A percentile compares a stretch with the other conserved stretches of the same genome.
phyloP scores from a whole-genome alignment of 2,797 vertebrate genomes.

The Poecile montanus region DNA sequence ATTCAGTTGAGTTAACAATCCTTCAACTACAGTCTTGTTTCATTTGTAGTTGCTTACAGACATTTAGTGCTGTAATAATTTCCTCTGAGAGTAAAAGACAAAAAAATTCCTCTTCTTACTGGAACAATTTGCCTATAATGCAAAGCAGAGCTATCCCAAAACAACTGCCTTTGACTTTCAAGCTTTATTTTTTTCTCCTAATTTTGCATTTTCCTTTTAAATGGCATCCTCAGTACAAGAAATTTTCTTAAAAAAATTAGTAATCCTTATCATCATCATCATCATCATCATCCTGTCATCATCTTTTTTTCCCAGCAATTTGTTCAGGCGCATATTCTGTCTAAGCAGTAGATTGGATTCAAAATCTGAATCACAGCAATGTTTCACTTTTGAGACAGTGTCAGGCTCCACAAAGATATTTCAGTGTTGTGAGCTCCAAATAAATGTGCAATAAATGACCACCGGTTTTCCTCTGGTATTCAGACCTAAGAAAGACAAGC shows the following conservation, averaged over 20 bases:
- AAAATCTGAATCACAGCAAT: background rate
- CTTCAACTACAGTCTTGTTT: conserved; percentile 6
- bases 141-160: background rate
- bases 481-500: background rate
- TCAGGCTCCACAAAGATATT: background rate
- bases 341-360: background rate
- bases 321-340: background rate
- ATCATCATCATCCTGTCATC: background rate
- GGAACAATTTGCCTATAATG: background rate
- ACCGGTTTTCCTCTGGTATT: background rate
- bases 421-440: background rate
- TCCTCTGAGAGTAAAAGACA: background rate
- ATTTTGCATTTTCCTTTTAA: background rate
- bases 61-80: background rate
- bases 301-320: background rate
- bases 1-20: conserved; percentile 8
- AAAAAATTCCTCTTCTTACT: background rate
- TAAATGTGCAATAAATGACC: background rate
- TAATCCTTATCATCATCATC: background rate
- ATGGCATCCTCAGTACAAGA: background rate
- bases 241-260: background rate
- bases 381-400: background rate
- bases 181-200: background rate
- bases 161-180: background rate
- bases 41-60: conserved; percentile 14